These are phyloP conservation scores for Mycetomoellerius zeteki DNA, from an alignment of 1,140 invertebrate species.

Conservation along the genomic window DNA sequence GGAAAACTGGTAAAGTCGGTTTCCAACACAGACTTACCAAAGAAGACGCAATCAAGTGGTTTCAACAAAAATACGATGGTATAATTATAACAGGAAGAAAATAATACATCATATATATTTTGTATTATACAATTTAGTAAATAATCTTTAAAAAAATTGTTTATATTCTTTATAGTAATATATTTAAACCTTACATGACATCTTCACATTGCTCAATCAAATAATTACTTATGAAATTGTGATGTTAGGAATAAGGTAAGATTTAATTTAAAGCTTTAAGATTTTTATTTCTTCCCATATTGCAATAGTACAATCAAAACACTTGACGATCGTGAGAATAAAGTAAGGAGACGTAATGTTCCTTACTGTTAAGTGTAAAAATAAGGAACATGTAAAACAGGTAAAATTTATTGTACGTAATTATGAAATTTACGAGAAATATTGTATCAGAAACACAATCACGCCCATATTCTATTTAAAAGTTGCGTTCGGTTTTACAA, in stretches of 20 bases:
- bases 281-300: conserved; percentile 28
- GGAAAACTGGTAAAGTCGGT: conserved; percentile 97
- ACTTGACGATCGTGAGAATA: neutral
- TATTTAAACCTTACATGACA: neutral
- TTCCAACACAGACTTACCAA: conserved; percentile 96
- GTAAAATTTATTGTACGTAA: conserved; percentile 1
- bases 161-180: neutral
- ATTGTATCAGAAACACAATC: neutral
- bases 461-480: neutral
- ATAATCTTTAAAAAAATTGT: conserved; percentile 64
- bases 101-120: conserved; percentile 83
- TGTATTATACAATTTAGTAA: conserved; percentile 68
- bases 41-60: conserved; percentile 99
- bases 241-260: neutral
- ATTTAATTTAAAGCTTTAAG: neutral
- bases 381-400: conserved; percentile 13
- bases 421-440: conserved; percentile 14
- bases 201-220: no score
- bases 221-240: no score
- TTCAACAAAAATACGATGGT: conserved; percentile 99
- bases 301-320: conserved; percentile 34
- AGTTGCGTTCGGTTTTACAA: no score
- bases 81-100: conserved; percentile 95
- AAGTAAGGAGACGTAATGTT: conserved; percentile 2
- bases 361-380: conserved; percentile 8